These are phyloP conservation scores for Quadroppia sp. DNA, from an alignment of 2,888 invertebrate species.

Conservation along the genomic window DNA sequence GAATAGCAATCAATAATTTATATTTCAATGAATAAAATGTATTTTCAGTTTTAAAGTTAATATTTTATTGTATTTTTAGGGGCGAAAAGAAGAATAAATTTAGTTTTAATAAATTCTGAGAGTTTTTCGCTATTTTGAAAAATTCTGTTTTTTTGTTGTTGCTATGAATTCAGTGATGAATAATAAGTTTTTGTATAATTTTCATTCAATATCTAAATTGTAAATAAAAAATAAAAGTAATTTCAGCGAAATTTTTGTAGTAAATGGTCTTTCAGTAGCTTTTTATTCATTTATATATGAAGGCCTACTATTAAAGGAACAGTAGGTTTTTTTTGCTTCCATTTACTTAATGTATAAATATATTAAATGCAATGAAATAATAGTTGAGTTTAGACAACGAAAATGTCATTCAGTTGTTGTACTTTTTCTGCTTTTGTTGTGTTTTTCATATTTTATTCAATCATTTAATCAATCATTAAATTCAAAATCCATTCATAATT, in stretches of 20 bases:
- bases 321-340: neutral
- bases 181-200: neutral
- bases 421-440: conserved; percentile 1
- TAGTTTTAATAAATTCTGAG: neutral
- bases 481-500: neutral
- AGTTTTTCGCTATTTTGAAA: neutral
- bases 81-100: neutral
- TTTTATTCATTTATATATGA: neutral
- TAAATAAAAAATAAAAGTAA: neutral
- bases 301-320: neutral
- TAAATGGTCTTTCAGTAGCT: neutral
- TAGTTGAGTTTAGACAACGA: neutral
- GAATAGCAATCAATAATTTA: conserved; percentile 14
- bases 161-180: too few species aligned
- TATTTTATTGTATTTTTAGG: neutral
- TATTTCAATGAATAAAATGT: neutral
- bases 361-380: conserved; percentile 9
- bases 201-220: neutral
- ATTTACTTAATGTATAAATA: conserved; percentile 8
- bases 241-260: neutral
- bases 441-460: neutral
- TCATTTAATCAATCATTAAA: neutral
- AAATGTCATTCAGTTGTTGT: neutral
- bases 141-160: neutral
- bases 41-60: neutral